Percentiles rank a stretch among this genome's conserved stretches.
These are phyloP conservation scores for Spisula subtruncata DNA, from an alignment of 2,888 invertebrate species.

Conservation along the genomic window DNA sequence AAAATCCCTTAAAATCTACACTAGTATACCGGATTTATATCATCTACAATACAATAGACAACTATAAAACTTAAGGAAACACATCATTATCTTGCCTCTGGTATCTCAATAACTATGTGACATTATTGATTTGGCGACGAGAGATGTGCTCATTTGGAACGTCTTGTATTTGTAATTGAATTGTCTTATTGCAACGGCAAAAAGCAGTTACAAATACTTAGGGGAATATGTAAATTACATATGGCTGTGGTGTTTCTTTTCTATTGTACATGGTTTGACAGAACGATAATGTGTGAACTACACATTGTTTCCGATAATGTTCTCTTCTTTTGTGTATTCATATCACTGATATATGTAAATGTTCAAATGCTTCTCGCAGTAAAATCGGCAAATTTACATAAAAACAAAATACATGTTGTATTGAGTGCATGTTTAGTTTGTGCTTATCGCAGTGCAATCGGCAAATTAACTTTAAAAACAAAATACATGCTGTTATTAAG, in stretches of 20 bases:
- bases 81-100: neutral
- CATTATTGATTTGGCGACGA: neutral
- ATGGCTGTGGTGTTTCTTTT: neutral
- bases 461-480: no score
- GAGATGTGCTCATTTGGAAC: neutral
- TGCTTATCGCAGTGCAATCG: no score
- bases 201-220: neutral
- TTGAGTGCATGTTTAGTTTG: no score
- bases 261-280: neutral
- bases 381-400: no score
- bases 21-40: neutral
- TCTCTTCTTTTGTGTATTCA: no score
- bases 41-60: neutral
- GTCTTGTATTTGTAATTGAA: neutral
- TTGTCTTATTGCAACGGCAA: neutral
- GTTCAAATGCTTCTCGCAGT: no score
- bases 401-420: no score
- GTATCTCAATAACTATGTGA: neutral
- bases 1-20: neutral
- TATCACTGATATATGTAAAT: no score
- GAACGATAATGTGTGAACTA: neutral
- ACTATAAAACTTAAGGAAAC: neutral
- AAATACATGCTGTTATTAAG: no score
- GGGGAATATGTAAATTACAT: neutral
- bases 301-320: neutral